These are phyloP conservation scores for Ochropleura plecta DNA, from an alignment of 2,888 invertebrate species.

Conservation along the genomic window DNA sequence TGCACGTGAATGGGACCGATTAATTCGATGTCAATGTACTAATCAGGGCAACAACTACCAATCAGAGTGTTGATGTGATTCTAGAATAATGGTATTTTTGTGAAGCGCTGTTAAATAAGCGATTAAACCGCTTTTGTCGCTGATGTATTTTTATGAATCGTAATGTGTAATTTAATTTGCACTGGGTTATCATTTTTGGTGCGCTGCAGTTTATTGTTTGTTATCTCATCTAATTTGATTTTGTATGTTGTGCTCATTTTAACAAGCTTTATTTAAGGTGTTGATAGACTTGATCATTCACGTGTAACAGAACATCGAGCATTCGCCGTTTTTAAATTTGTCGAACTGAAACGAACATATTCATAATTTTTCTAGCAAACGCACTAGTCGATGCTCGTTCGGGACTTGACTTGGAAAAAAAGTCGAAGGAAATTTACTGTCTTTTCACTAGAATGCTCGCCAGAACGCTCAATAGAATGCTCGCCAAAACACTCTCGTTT, in stretches of 20 bases:
- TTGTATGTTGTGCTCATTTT: neutral
- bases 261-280: too few relatives aligned
- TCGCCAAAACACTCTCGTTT: too few relatives aligned
- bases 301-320: too few relatives aligned
- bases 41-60: conserved; percentile 75
- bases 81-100: conserved; percentile 48
- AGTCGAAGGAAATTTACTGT: too few relatives aligned
- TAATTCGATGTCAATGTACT: conserved; percentile 80
- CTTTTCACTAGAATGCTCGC: too few relatives aligned
- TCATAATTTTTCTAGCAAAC: too few relatives aligned
- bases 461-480: too few relatives aligned
- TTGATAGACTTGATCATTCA: too few relatives aligned
- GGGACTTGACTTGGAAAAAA: too few relatives aligned
- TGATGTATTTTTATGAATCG: conserved; percentile 14
- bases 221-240: conserved; percentile 19
- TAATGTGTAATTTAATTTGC: conserved; percentile 1
- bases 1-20: conserved; percentile 64
- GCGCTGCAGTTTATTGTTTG: neutral
- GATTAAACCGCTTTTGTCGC: conserved; percentile 15
- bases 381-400: too few relatives aligned
- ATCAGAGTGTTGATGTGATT: conserved; percentile 62
- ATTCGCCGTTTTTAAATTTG: too few relatives aligned
- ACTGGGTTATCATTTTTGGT: neutral
- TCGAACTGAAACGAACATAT: too few relatives aligned
- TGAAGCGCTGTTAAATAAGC: conserved; percentile 22